Evolutionary conservation across 2,797 vertebrate genomes (phyloP), one percentile per base, ranked within the genome.

Genomic region (Merluccius polli): DNA sequence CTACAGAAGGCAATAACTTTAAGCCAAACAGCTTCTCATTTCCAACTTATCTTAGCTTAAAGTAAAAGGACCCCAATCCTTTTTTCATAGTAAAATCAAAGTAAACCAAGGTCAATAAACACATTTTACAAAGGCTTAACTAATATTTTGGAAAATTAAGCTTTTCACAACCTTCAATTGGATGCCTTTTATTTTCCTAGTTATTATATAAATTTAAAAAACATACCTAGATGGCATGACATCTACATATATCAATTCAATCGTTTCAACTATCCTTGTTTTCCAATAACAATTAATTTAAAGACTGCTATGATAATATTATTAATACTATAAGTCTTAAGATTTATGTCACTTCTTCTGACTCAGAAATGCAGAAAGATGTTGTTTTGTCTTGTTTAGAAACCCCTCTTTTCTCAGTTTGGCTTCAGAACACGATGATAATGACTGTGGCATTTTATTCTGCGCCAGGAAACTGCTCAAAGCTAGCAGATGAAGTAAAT

Each of bases 331-430:
- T 35, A 35, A 35, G 24, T 65, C 59, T 65, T 70, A 71, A 59
- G 21, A 38, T 75, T 73, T 41, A 52, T n/a, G 27, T 44, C 41
- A 18, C 72, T 84, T 83, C 77, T 81, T 85, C 73, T 73, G 78
- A 65, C 72, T 77, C 73, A 79, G 84, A 82, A 76, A 85, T 81
- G 83, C 87, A 79, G 82, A 73, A 84, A 84, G 85, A 83, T 84
- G 78, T 65, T 85, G 78, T 27, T 65, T 65, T 65, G 59, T 72
- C 70, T 73, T 90, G 88, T 91, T 92, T 90, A 89, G 83, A 85
- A 85, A 77, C 84, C 80, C 84, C 82, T 83, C 87, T 69, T 71
- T 86, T 88, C 83, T 75, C 35, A 75, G 81, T 82, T 87, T 85
- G 84, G 85, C 81, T 82, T 69, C 3, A 41, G 75, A 77, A 79